Base-by-base conservation (phyloP, 2,888 invertebrate species). In the Eupithecia inturbata region DNA sequence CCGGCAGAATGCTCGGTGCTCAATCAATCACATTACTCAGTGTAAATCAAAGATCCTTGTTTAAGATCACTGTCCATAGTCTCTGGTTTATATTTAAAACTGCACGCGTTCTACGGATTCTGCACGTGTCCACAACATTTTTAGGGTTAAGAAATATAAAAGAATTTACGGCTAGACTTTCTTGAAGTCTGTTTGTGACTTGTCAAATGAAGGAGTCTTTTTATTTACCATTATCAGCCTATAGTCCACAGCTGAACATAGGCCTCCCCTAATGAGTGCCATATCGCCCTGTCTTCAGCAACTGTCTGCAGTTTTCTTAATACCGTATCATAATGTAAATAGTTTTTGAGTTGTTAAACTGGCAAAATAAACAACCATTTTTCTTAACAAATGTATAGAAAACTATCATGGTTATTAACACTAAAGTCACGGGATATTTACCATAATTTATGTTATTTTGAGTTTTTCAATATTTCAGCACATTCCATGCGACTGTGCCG, bases 21-120 rank as follows among this genome's bases (percentile, higher is more conserved):
- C 72, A 71, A 82, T 79, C 79, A 78, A 77, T 77, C 78, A 79
- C 73, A 72, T 82, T 81, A 80, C 80, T 81, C 81, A 53, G 57
- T 57, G 80, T 82, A 78, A 82, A 77, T 81, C 82, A 78, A 82
- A 79, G 79, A 88, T 89, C 87, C 88, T 89, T 89, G 87, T 87
- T 88, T 89, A 88, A 89, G 89, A 87, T 77, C 87, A 77, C 83
- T 87, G 85, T 84, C 92, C 89, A 93, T 92, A 92, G 92, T 93
- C 91, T 89, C 88, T 79, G 85, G 76, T 73, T 84, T 93, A 93
- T 89, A 92, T 92, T 90, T 92, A 91, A 89, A 91, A 85, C 87
- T 82, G 84, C 85, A 84, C 86, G 88, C 90, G 88, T 84, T 84
- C 85, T 83, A 79, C 76, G 85, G 85, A 89, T 89, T 84, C 86